Evolutionary conservation across 1,140 invertebrate species (phyloP).

Genomic region (Magallana gigas): DNA sequence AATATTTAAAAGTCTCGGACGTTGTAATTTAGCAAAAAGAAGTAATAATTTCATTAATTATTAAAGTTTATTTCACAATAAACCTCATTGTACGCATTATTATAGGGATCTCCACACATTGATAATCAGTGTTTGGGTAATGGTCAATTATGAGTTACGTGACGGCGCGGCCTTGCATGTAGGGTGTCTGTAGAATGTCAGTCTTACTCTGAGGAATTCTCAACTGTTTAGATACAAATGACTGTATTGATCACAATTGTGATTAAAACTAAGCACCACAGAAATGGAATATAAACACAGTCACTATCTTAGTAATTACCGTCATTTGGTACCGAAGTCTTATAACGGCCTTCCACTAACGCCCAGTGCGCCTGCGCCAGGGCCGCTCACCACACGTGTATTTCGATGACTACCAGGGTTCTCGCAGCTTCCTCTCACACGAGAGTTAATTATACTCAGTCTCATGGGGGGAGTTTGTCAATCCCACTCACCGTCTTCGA

Average conservation of each 20-base stretch:
- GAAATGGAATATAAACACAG: constrained; percentile 20
- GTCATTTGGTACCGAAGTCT: neutral
- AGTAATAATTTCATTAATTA: neutral
- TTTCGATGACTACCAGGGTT: neutral
- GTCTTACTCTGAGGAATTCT: neutral
- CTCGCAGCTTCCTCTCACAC: neutral
- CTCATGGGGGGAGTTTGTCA: constrained; percentile 17
- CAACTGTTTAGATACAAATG: neutral
- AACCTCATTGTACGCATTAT: neutral
- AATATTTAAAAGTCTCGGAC: neutral
- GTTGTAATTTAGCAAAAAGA: neutral
- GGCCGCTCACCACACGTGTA: neutral
- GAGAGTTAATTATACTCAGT: neutral
- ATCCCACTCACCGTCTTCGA: neutral
- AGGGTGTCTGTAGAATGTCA: constrained; percentile 3
- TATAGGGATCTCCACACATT: neutral
- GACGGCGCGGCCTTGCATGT: neutral
- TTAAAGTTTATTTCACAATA: neutral
- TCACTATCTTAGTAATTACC: neutral
- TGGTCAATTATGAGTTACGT: neutral
- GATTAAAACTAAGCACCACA: constrained; percentile 13
- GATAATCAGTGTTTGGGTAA: neutral
- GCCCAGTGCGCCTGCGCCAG: too few species aligned
- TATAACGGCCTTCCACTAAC: too few species aligned
- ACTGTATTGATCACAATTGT: constrained; percentile 1